Percentiles rank a stretch among this genome's conserved stretches.
These are phyloP conservation scores for Neosilurus hyrtlii DNA, from an alignment of 2,797 vertebrate species.

Conservation along the genomic window DNA sequence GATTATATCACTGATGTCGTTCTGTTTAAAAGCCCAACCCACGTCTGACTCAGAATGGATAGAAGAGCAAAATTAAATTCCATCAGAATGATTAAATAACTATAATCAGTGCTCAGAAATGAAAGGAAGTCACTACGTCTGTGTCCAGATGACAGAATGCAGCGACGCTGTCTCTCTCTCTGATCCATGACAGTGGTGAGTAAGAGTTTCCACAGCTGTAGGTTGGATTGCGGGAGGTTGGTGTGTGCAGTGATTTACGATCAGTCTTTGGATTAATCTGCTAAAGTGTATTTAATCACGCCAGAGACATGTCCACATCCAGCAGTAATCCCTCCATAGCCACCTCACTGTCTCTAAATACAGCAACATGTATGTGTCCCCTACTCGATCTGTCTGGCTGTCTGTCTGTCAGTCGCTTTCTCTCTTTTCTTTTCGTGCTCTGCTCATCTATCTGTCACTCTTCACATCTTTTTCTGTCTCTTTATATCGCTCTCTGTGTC, in stretches of 20 bases:
- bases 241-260: slow-evolving; percentile 59
- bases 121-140: neutral
- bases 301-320: slow-evolving; percentile 22
- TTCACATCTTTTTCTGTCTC: neutral
- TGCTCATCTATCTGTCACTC: neutral
- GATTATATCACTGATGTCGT: neutral
- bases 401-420: neutral
- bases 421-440: neutral
- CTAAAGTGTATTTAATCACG: slow-evolving; percentile 47
- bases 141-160: neutral
- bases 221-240: slow-evolving; percentile 60
- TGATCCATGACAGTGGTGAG: slow-evolving; percentile 69
- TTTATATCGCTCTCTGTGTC: neutral
- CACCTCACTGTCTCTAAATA: slow-evolving; percentile 15
- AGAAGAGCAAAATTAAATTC: neutral
- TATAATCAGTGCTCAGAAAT: neutral
- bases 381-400: neutral
- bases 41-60: neutral
- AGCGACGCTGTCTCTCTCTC: slow-evolving; percentile 55
- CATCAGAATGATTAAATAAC: slow-evolving; percentile 6
- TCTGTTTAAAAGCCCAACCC: neutral
- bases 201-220: slow-evolving; percentile 70
- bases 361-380: slow-evolving; percentile 7
- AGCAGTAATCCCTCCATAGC: slow-evolving; percentile 15
- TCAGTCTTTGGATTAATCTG: slow-evolving; percentile 50